Percentiles rank a stretch among this genome's conserved stretches.
Evolutionary conservation across 2,113 vertebrate genomes (phyloP).

Genomic region (Ophthalmolycus amberensis): DNA sequence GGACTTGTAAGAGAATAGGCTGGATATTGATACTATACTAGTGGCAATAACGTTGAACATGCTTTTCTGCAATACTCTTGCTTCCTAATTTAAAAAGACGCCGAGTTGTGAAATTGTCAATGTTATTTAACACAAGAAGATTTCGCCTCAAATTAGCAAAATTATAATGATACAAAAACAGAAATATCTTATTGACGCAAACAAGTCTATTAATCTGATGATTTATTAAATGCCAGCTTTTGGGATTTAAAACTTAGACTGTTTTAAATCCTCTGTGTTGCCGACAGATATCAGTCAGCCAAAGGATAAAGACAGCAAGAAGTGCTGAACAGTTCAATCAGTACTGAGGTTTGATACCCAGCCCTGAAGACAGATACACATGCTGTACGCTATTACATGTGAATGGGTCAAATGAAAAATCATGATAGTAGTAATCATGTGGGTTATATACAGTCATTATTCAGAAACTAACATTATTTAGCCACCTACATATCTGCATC

Average conservation of each 20-base stretch:
- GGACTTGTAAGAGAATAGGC: background rate
- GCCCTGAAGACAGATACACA: background rate
- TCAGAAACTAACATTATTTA: background rate
- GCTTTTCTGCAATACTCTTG: background rate
- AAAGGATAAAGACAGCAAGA: background rate
- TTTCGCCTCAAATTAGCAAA: background rate
- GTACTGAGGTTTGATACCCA: background rate
- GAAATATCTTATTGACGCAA: background rate
- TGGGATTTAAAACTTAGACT: background rate
- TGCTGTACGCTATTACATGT: background rate
- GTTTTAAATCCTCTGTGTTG: background rate
- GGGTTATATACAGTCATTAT: background rate
- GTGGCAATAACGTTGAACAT: background rate
- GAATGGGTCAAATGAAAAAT: background rate
- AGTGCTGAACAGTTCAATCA: background rate
- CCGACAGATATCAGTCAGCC: background rate
- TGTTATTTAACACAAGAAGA: background rate
- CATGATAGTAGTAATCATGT: background rate
- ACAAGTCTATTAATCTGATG: background rate
- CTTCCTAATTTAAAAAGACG: background rate
- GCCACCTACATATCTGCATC: background rate
- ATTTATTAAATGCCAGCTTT: background rate
- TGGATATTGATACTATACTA: background rate
- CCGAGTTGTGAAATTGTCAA: background rate
- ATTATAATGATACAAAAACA: background rate